Percentiles rank a stretch among this genome's conserved stretches.
These are phyloP conservation scores for Calvadosia cruxmelitensis DNA, from an alignment of 30 jellyfish, hydroid and myxozoan species.

Conservation along the genomic window DNA sequence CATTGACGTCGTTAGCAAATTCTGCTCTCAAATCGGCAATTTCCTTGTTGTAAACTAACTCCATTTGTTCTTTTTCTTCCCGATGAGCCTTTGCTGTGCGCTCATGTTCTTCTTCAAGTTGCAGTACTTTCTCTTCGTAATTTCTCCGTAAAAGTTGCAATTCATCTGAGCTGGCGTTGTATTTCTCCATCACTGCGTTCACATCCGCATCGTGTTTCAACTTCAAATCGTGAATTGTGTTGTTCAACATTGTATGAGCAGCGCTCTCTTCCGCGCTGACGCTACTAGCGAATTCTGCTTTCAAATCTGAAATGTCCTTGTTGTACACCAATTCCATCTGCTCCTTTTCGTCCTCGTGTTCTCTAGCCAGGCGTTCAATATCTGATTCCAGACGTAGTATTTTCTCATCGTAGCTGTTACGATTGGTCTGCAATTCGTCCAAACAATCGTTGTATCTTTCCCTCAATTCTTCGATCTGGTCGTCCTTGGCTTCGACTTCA, in stretches of 20 bases:
- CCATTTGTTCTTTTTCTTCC: background rate
- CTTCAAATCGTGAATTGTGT: background rate
- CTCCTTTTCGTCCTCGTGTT: background rate
- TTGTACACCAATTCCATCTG: slow-evolving; percentile 11
- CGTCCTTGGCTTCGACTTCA: slow-evolving; percentile 46
- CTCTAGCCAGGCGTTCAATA: slow-evolving; percentile 9
- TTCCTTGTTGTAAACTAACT: slow-evolving; percentile 10
- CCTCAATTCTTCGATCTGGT: slow-evolving; percentile 51
- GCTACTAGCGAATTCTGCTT: background rate
- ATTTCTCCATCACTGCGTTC: slow-evolving; percentile 29
- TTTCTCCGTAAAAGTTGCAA: slow-evolving; percentile 15
- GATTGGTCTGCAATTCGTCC: slow-evolving; percentile 26
- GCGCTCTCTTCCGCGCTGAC: background rate
- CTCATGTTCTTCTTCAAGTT: slow-evolving; percentile 27
- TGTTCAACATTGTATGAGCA: background rate
- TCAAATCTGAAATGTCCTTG: slow-evolving; percentile 19
- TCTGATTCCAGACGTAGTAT: slow-evolving; percentile 27
- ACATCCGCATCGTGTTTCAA: slow-evolving; percentile 38
- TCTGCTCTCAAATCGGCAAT: slow-evolving; percentile 11
- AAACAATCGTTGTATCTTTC: slow-evolving; percentile 7
- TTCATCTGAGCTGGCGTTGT: slow-evolving; percentile 11
- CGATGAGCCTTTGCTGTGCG: background rate
- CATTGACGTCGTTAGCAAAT: background rate
- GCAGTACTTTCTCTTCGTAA: slow-evolving; percentile 18
- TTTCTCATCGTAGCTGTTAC: slow-evolving; percentile 9